Base-by-base conservation (phyloP, 2,888 invertebrate species). In the Drosophila ezoana region DNA sequence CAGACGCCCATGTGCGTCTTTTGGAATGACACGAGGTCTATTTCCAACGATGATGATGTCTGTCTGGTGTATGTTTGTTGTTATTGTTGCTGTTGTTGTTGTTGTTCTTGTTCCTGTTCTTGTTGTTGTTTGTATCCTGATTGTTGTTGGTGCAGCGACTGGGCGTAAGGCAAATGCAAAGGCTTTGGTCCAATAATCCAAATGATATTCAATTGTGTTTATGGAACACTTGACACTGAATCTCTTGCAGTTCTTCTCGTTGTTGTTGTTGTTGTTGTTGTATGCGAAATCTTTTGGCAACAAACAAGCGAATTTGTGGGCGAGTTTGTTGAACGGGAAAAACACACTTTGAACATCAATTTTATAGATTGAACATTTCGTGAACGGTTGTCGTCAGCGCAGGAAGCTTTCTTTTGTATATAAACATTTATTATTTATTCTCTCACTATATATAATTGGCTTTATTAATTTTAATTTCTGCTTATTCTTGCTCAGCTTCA, bases 1-100 rank as follows among this genome's bases (percentile, higher is more conserved):
- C 96, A 96, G 94, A 97, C 96, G 96, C 96, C 96, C 96, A 97
- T 97, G 96, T 96, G 96, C 95, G 92, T 90, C 92, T 92, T 91
- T 91, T 92, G 90, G 88, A 88, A 90, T 90, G 89, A 90, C 90
- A 90, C 92, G 86, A 90, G 90, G 91, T 89, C 89, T 90, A 90
- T 91, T 91, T 91, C 90, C 91, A 92, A 92, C 89, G 91, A 91
- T 91, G 84, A 83, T 90, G 90, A 88, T 82, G 43, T 77, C 80
- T 75, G 65, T 75, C 83, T 68, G 67, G 68, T 58, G 63, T 87
- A 81, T 81, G 75, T 70, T 81, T 75, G 72, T 62, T 72, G 68
- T 54, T 73, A 32, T 45, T 56, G 37, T 60, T 56, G 59, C 47
- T 60, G 62, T 61, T 69, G 68, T 54, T 73, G 28, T 45, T 56